Conservation (phyloP, 1,140 invertebrate species). For the Oncopodura yosiiana region DNA sequence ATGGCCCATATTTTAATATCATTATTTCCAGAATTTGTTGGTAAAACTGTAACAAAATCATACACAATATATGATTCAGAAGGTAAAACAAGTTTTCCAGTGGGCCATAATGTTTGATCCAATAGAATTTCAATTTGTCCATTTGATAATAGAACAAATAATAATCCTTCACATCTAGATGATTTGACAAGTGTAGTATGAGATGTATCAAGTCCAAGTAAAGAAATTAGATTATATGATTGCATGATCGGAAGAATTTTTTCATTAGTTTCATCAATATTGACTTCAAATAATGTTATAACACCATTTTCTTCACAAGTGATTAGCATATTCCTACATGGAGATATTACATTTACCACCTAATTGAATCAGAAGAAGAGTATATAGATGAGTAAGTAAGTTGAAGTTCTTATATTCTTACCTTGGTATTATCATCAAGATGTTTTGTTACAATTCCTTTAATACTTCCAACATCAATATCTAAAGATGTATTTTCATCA, state of each 20-base stretch:
- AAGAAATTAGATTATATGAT: background rate
- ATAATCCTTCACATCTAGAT: too few species aligned
- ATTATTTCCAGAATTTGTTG: background rate
- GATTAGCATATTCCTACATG: background rate
- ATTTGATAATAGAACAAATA: conserved; percentile 28
- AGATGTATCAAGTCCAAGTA: too few species aligned
- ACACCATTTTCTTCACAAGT: background rate
- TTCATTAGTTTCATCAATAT: background rate
- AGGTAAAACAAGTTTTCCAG: background rate
- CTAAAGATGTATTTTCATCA: conserved; percentile 12
- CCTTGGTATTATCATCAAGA: background rate
- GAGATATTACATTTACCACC: background rate
- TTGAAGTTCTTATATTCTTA: too few species aligned
- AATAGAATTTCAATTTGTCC: conserved; percentile 23
- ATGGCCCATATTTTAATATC: conserved; percentile 24
- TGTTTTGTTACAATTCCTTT: background rate
- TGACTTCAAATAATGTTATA: background rate
- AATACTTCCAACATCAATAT: conserved; percentile 20
- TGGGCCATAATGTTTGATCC: conserved; percentile 4
- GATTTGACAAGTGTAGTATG: background rate
- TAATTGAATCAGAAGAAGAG: too few species aligned
- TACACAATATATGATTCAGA: conserved; percentile 9
- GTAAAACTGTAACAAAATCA: conserved; percentile 21
- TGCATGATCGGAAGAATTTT: too few species aligned
- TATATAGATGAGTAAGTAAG: too few species aligned